Conservation (phyloP, 2,888 invertebrate species). For the Cylloceria caligata region DNA sequence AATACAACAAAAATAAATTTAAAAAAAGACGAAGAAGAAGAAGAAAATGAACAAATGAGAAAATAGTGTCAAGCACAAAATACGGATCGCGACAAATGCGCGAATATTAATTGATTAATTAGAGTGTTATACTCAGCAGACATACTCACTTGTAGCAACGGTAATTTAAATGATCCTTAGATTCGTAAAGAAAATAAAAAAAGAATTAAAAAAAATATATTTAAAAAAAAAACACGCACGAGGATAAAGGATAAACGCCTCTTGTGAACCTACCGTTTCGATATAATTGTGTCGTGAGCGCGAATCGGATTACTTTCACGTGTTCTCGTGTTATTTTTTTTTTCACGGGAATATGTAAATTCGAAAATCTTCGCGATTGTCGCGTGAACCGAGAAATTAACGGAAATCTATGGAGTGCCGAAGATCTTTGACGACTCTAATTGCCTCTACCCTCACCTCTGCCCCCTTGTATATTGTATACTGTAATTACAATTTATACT, state of each 20-base stretch:
- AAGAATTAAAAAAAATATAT: no score
- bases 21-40: slow-evolving; percentile 26
- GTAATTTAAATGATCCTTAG: slow-evolving; percentile 61
- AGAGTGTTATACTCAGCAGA: slow-evolving; percentile 62
- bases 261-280: slow-evolving; percentile 21
- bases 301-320: neutral
- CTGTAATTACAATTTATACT: slow-evolving; percentile 83
- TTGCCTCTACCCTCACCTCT: slow-evolving; percentile 10
- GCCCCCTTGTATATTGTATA: slow-evolving; percentile 81
- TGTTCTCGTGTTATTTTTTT: neutral
- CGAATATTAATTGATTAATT: slow-evolving; percentile 62
- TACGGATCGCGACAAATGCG: slow-evolving; percentile 35
- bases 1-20: slow-evolving; percentile 40
- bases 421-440: slow-evolving; percentile 25
- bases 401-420: neutral
- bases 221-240: neutral
- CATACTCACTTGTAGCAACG: slow-evolving; percentile 65
- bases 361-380: neutral
- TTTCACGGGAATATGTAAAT: neutral
- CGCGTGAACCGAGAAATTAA: neutral
- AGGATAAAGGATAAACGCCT: neutral
- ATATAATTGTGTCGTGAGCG: slow-evolving; percentile 21
- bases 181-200: slow-evolving; percentile 61
- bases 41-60: slow-evolving; percentile 30
- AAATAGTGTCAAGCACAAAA: slow-evolving; percentile 77